phyloP scores from a whole-genome alignment of 2,113 vertebrate genomes.

The Crotalus helleri region DNA sequence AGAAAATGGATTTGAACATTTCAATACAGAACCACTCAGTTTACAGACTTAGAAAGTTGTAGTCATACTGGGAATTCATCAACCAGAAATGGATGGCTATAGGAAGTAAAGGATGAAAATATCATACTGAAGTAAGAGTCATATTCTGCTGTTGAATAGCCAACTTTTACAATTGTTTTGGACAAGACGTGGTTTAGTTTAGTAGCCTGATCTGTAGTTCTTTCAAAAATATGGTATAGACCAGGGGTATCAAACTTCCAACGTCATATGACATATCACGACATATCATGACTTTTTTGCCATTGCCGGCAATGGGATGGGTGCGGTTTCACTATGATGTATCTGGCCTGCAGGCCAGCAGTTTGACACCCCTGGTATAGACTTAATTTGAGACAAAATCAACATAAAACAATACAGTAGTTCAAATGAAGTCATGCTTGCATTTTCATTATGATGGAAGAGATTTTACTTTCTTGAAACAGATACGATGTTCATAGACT shows the following conservation, averaged over 20 bases:
- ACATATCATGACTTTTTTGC: no score
- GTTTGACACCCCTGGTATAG: background rate
- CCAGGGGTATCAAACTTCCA: no score
- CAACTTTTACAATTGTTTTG: background rate
- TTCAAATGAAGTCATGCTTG: background rate
- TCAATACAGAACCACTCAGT: background rate
- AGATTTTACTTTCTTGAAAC: background rate
- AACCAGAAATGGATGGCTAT: background rate
- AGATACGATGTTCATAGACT: background rate
- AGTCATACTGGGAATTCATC: background rate
- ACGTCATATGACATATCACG: no score
- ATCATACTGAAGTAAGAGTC: background rate
- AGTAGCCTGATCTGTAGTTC: background rate
- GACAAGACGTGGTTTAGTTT: background rate
- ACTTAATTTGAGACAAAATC: background rate
- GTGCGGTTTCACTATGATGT: no score
- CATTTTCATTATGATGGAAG: background rate
- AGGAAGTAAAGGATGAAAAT: slow-evolving; percentile 1
- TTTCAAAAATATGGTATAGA: background rate
- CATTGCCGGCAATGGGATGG: no score
- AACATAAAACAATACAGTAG: background rate
- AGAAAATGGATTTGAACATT: background rate
- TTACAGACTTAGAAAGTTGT: background rate
- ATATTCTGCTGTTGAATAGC: slow-evolving; percentile 2
- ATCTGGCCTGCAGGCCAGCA: no score